These are phyloP conservation scores for Phengaris arion DNA, from an alignment of 2,888 invertebrate genomes.

Conservation along the genomic window DNA sequence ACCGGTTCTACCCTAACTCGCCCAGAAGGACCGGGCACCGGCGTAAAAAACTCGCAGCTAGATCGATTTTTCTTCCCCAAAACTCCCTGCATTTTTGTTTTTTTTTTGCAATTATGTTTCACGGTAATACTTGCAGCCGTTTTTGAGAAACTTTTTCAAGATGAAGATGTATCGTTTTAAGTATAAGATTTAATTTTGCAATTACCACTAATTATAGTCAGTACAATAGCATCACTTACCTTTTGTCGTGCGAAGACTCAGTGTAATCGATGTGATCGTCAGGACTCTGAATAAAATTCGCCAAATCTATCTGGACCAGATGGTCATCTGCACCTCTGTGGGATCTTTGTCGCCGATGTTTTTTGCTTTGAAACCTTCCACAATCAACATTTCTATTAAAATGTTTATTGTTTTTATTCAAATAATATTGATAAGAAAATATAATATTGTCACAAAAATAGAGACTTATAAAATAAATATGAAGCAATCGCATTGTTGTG, in stretches of 20 bases:
- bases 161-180: too few species aligned
- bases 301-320: conserved; percentile 53
- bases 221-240: background rate
- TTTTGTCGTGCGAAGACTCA: conserved; percentile 37
- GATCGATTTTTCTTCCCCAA: too few species aligned
- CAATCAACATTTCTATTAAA: conserved; percentile 13
- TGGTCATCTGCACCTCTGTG: conserved; percentile 43
- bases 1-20: too few species aligned
- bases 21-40: too few species aligned
- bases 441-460: conserved; percentile 38
- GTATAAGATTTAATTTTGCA: too few species aligned
- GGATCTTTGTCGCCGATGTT: conserved; percentile 37
- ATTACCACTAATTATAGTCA: too few species aligned
- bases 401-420: conserved; percentile 34
- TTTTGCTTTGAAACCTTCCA: conserved; percentile 27
- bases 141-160: too few species aligned
- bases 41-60: too few species aligned
- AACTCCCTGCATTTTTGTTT: too few species aligned
- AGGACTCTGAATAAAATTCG: conserved; percentile 52
- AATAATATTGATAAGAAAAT: conserved; percentile 40
- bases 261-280: conserved; percentile 44
- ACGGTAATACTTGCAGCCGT: too few species aligned
- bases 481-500: conserved; percentile 40
- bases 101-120: too few species aligned
- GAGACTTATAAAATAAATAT: conserved; percentile 41